Base-by-base conservation (phyloP, 2,888 invertebrate species). In the Xestobium rufovillosum region DNA sequence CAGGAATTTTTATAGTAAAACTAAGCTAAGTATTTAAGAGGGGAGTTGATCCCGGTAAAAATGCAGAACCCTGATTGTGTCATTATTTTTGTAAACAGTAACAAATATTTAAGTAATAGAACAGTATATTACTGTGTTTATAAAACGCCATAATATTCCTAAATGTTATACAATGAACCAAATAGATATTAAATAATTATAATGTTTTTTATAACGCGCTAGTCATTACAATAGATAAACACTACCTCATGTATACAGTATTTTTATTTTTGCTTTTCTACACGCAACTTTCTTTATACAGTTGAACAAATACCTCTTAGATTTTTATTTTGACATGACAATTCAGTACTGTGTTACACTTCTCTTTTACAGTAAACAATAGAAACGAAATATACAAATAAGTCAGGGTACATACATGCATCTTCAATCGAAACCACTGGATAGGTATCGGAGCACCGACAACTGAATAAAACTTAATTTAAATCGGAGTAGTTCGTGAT, bases 191-290 rank as follows among this genome's bases (percentile, higher is more conserved):
- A 58, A 52, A 19, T 38, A 37, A 53, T 52, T 49, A 42, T 55
- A 53, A 52, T 50, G 49, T 48, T 38, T 45, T 45, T 42, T 44
- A 44, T 42, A 46, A 45, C 45, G 45, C 51, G 45, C 55, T 55
- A 55, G 55, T 55, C 55, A 53, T 54, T 53, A 52, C 41, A 55
- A 51, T 50, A 50, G 42, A 47, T 48, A 43, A 47, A 44, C 46
- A 42, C 59, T 59, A 59, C 59, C 59, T 59, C 57, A 56, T 45
- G 45, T 49, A 41, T 48, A 49, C 56, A 57, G 57, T 57, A 57
- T 57, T 57, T 52, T 47, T 49, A 47, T 45, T 43, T n/a, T n/a
- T 16, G 14, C 14, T 15, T 31, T 10, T 15, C 17, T 16, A 31
- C 31, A 31, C 31, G n/a, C 15, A n/a, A 17, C 12, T 8, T 34